Evolutionary conservation across 1,140 invertebrate genomes (phyloP).

Genomic region (Heliothis virescens): DNA sequence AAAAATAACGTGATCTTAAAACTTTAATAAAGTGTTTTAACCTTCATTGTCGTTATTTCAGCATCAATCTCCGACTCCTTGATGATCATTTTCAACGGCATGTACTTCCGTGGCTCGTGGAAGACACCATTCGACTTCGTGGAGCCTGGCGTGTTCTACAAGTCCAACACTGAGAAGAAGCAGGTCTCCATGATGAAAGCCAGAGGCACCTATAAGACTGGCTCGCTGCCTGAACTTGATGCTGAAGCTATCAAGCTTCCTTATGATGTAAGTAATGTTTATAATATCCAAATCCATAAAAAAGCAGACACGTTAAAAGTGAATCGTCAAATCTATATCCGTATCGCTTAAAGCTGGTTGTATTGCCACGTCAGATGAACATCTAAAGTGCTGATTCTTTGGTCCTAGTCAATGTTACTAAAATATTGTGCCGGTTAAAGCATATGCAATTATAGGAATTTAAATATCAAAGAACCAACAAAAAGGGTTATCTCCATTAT

Average conservation of each 20-base stretch:
- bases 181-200: slow-evolving; percentile 87
- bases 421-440: too few species aligned
- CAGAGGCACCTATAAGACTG: slow-evolving; percentile 84
- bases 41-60: slow-evolving; percentile 45
- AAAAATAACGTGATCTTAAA: not conserved
- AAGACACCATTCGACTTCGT: slow-evolving; percentile 82
- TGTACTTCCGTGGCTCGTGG: slow-evolving; percentile 88
- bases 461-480: too few species aligned
- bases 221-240: slow-evolving; percentile 85
- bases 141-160: slow-evolving; percentile 86
- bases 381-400: too few species aligned
- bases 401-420: too few species aligned
- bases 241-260: slow-evolving; percentile 87
- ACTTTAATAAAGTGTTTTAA: not conserved
- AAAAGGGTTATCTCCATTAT: not conserved
- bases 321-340: too few species aligned
- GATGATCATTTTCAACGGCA: slow-evolving; percentile 89
- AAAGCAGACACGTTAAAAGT: too few species aligned
- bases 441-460: too few species aligned
- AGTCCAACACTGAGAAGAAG: slow-evolving; percentile 86
- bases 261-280: slow-evolving; percentile 83
- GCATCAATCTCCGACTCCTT: slow-evolving; percentile 71
- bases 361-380: too few species aligned
- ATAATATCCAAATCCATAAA: too few species aligned
- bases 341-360: too few species aligned